Evolutionary conservation across 2,888 invertebrate species (phyloP).

Genomic region (Aethes cnicana): DNA sequence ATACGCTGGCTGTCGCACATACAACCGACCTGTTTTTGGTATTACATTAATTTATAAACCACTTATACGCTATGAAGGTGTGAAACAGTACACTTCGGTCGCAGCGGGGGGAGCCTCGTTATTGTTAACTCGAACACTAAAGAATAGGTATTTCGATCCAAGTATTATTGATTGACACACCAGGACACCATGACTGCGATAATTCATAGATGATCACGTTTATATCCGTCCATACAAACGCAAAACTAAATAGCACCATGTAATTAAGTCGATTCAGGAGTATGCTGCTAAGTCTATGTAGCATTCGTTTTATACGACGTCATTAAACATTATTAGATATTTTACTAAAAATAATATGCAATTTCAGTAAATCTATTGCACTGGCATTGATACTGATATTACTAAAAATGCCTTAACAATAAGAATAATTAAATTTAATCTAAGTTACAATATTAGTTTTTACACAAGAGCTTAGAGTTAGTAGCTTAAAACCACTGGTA

Average conservation of each 20-base stretch:
- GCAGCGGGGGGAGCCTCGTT: no score
- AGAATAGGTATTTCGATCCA: no score
- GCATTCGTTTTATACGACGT: conserved; percentile 3
- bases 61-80: conserved; percentile 34
- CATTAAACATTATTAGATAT: background rate
- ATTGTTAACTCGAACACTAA: conserved; percentile 1
- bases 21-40: conserved; percentile 61
- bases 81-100: no score
- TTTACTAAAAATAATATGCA: background rate
- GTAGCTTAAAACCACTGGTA: conserved; percentile 17
- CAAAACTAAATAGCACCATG: conserved; percentile 23
- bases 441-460: background rate
- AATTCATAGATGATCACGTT: background rate
- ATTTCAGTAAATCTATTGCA: conserved; percentile 14
- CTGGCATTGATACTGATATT: conserved; percentile 14
- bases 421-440: conserved; percentile 2
- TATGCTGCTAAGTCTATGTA: conserved; percentile 3
- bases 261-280: conserved; percentile 17
- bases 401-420: conserved; percentile 5
- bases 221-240: conserved; percentile 3
- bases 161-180: background rate
- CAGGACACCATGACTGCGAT: background rate
- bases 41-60: conserved; percentile 40
- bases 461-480: background rate
- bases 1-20: conserved; percentile 36